These are phyloP conservation scores for Ochropleura leucogaster DNA, from an alignment of 2,888 invertebrate species.

Conservation along the genomic window DNA sequence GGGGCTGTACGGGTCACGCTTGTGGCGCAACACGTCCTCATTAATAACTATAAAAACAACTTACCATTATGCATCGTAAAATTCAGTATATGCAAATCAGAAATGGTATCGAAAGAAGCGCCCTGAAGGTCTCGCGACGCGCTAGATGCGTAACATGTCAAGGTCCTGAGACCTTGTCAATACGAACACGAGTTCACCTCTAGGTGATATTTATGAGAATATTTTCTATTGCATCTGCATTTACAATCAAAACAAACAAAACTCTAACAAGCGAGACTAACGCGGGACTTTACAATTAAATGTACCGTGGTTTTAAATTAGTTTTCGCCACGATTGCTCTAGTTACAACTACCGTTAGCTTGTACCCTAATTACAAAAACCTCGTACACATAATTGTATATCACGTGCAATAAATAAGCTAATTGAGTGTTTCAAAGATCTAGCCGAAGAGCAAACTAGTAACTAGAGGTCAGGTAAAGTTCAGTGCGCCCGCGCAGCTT, in stretches of 20 bases:
- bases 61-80: constrained; percentile 62
- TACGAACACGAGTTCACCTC: constrained; percentile 41
- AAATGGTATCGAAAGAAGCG: constrained; percentile 60
- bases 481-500: constrained; percentile 71
- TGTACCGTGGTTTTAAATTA: constrained; percentile 7
- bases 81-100: constrained; percentile 61
- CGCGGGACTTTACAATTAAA: constrained; percentile 10
- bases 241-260: constrained; percentile 16
- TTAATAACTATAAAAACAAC: constrained; percentile 68
- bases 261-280: background rate
- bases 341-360: constrained; percentile 24
- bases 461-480: constrained; percentile 79
- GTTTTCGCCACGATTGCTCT: constrained; percentile 1
- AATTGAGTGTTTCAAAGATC: constrained; percentile 67
- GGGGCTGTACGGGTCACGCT: constrained; percentile 75
- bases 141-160: constrained; percentile 60
- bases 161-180: constrained; percentile 61
- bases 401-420: constrained; percentile 61
- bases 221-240: constrained; percentile 33
- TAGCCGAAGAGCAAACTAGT: constrained; percentile 65
- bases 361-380: constrained; percentile 32
- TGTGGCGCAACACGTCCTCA: constrained; percentile 71
- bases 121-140: constrained; percentile 56
- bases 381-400: constrained; percentile 41
- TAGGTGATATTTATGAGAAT: constrained; percentile 33